Percentiles rank a stretch among this genome's conserved stretches.
These are phyloP conservation scores for Danio rerio DNA, from an alignment of 2,113 vertebrate species.

Conservation along the genomic window DNA sequence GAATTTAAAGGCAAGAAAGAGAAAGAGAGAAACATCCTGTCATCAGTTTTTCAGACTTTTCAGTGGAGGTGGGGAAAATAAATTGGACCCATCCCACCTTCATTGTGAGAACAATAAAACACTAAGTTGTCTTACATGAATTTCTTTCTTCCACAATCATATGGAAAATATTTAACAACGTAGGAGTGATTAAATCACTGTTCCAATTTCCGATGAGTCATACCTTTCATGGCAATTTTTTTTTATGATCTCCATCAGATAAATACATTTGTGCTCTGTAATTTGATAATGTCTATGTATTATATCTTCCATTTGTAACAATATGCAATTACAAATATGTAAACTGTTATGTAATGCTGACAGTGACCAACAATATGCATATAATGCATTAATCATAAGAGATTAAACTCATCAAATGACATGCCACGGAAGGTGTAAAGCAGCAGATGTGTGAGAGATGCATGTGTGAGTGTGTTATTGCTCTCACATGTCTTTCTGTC, in stretches of 20 bases:
- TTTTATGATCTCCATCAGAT: neutral
- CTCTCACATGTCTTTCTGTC: constrained; percentile 25
- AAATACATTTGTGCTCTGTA: neutral
- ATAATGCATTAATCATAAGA: neutral
- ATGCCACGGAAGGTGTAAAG: neutral
- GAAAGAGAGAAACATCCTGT: no score
- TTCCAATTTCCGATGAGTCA: neutral
- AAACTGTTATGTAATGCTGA: neutral
- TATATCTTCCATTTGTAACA: neutral
- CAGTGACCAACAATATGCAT: neutral
- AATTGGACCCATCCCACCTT: neutral
- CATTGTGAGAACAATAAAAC: neutral
- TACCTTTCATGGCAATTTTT: neutral
- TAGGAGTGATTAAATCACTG: neutral
- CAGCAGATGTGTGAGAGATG: no score
- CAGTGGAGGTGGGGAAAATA: neutral
- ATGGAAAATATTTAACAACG: neutral
- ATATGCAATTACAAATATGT: no score
- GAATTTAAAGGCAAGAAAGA: neutral
- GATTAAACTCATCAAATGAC: neutral
- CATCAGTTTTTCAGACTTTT: neutral
- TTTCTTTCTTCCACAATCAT: neutral
- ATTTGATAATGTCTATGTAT: neutral
- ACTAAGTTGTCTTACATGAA: neutral
- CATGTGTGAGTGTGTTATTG: neutral